These are phyloP conservation scores for Oscheius sp. DNA, from an alignment of 2,888 invertebrate genomes.

Conservation along the genomic window DNA sequence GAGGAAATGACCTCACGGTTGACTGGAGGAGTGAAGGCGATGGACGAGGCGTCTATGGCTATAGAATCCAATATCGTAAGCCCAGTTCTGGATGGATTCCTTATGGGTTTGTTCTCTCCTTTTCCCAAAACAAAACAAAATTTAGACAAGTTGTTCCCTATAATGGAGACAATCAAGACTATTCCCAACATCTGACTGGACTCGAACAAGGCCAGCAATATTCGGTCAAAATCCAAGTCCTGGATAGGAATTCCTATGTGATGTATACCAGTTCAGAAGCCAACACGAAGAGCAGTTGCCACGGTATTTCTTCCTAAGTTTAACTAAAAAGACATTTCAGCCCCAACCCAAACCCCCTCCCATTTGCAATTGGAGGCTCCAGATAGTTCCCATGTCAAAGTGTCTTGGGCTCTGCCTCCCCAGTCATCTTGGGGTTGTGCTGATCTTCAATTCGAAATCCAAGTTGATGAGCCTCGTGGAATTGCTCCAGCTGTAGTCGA, in stretches of 20 bases:
- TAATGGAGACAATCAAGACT: slow-evolving; percentile 66
- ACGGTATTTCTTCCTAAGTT: slow-evolving; percentile 34
- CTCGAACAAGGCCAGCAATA: slow-evolving; percentile 62
- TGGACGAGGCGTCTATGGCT: slow-evolving; percentile 68
- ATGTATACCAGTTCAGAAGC: slow-evolving; percentile 67
- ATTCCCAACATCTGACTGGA: slow-evolving; percentile 61
- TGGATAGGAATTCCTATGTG: slow-evolving; percentile 69
- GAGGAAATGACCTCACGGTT: slow-evolving; percentile 62
- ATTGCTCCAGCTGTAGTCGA: slow-evolving; percentile 55
- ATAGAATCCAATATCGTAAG: slow-evolving; percentile 65
- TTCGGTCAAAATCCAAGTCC: slow-evolving; percentile 60
- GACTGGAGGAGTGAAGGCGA: slow-evolving; percentile 66
- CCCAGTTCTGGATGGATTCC: slow-evolving; percentile 66
- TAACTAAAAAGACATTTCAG: slow-evolving; percentile 39
- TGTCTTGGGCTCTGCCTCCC: slow-evolving; percentile 57
- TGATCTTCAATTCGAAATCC: slow-evolving; percentile 59
- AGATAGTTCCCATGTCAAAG: slow-evolving; percentile 61
- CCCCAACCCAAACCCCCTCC: slow-evolving; percentile 66
- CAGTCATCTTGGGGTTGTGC: slow-evolving; percentile 63
- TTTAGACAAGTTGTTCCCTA: slow-evolving; percentile 68
- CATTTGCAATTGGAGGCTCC: slow-evolving; percentile 64
- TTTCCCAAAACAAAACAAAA: background rate
- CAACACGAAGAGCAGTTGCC: slow-evolving; percentile 58
- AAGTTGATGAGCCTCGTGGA: slow-evolving; percentile 64
- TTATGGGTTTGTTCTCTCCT: slow-evolving; percentile 50